These are phyloP conservation scores for Calcarius lapponicus DNA, from an alignment of 2,797 vertebrate species.

Conservation along the genomic window DNA sequence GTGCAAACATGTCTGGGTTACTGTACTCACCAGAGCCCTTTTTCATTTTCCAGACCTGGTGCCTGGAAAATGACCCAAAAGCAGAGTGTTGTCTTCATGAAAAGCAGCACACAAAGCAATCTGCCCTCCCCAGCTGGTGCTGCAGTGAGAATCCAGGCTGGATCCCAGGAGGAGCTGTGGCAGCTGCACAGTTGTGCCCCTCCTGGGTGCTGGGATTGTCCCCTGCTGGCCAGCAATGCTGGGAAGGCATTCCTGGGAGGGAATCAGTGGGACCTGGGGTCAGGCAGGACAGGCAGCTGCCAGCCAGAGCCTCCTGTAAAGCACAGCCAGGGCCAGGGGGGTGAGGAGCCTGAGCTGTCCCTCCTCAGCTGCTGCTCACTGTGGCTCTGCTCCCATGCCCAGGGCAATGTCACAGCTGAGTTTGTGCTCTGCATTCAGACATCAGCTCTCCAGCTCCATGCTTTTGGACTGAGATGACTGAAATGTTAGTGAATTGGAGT, in stretches of 20 bases:
- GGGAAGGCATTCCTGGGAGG: background rate
- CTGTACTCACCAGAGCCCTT: slow-evolving; percentile 54
- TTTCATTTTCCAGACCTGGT: slow-evolving; percentile 46
- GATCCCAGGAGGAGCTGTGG: background rate
- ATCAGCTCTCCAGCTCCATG: background rate
- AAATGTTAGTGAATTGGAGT: background rate
- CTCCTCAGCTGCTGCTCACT: background rate
- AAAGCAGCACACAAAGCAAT: slow-evolving; percentile 27
- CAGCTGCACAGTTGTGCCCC: background rate
- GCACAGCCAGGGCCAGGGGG: background rate
- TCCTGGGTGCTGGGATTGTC: background rate
- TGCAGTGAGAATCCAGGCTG: background rate
- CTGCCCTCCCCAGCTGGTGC: background rate
- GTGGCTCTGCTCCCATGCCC: background rate
- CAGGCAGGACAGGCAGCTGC: background rate
- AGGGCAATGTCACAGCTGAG: background rate
- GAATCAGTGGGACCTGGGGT: background rate
- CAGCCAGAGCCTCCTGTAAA: background rate
- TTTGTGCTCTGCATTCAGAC: background rate
- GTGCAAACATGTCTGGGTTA: slow-evolving; percentile 60
- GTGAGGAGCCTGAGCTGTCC: background rate
- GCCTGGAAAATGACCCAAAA: slow-evolving; percentile 63
- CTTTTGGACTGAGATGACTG: background rate
- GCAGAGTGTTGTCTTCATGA: slow-evolving; percentile 40
- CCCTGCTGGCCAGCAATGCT: background rate